phyloP scores from a whole-genome alignment of 2,797 vertebrate genomes.

The Neomorphus geoffroyi region DNA sequence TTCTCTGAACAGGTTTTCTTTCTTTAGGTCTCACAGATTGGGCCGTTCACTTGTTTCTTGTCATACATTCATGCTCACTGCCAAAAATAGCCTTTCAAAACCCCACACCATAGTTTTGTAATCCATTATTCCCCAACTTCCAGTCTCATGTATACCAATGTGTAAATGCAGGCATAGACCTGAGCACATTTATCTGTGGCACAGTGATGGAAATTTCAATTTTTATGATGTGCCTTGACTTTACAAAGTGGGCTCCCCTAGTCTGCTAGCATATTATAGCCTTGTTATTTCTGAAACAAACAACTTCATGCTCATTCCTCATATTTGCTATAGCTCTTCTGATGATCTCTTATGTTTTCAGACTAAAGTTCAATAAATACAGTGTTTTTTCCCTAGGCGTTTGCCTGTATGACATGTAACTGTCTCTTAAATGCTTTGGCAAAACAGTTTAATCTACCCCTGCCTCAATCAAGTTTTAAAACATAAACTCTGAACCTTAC shows the following conservation, averaged over 20 bases:
- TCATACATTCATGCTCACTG: accelerated
- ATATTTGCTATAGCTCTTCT: neutral
- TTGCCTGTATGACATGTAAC: neutral
- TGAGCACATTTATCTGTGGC: neutral
- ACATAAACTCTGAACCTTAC: slow-evolving; percentile 12
- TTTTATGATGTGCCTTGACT: neutral
- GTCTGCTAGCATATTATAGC: neutral
- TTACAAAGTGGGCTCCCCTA: neutral
- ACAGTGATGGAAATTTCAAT: neutral
- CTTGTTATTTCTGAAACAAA: neutral
- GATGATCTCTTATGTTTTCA: neutral
- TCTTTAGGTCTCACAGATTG: neutral
- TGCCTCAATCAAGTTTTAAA: neutral
- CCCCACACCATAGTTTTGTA: neutral
- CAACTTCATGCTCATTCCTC: neutral
- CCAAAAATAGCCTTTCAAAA: neutral
- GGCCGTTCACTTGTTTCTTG: neutral
- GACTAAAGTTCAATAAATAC: neutral
- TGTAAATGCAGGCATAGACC: neutral
- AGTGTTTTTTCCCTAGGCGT: neutral
- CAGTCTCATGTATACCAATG: accelerated
- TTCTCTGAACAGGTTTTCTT: neutral
- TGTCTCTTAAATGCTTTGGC: neutral
- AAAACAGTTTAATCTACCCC: neutral
- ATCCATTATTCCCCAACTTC: neutral